Evolutionary conservation across 2,113 vertebrate genomes (phyloP).

Genomic region (Tapirus terrestris): DNA sequence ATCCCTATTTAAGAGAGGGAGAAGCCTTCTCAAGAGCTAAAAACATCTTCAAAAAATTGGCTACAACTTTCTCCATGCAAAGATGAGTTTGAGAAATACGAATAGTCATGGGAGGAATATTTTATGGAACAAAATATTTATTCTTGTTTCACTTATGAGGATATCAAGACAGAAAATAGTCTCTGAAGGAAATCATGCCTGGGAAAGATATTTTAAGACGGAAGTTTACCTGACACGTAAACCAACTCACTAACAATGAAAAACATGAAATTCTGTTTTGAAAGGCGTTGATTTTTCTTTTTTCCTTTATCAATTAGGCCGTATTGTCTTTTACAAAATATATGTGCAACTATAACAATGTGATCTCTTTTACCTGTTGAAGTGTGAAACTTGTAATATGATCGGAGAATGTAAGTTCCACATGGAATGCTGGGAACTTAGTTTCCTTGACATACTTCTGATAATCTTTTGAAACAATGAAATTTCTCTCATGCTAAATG

Average conservation of each 20-base stretch:
- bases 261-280: constrained; percentile 68
- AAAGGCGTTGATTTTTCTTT: constrained; percentile 69
- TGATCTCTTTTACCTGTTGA: constrained; percentile 56
- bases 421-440: constrained; percentile 40
- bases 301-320: constrained; percentile 45
- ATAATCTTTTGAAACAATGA: constrained; percentile 76
- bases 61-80: constrained; percentile 39
- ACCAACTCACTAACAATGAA: constrained; percentile 66
- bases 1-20: background rate
- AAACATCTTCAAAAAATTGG: background rate
- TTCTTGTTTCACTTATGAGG: constrained; percentile 72
- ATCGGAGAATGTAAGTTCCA: constrained; percentile 55
- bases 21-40: constrained; percentile 44
- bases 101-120: constrained; percentile 66
- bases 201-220: constrained; percentile 74
- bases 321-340: constrained; percentile 60
- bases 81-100: constrained; percentile 54
- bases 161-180: constrained; percentile 73
- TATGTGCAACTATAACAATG: constrained; percentile 57
- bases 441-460: constrained; percentile 71
- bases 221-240: constrained; percentile 74
- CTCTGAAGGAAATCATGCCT: constrained; percentile 70
- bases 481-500: constrained; percentile 74
- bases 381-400: constrained; percentile 43
- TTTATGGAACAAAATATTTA: constrained; percentile 77